Conservation (phyloP, 2,888 invertebrate genomes). For the Flexamia atlantica region DNA sequence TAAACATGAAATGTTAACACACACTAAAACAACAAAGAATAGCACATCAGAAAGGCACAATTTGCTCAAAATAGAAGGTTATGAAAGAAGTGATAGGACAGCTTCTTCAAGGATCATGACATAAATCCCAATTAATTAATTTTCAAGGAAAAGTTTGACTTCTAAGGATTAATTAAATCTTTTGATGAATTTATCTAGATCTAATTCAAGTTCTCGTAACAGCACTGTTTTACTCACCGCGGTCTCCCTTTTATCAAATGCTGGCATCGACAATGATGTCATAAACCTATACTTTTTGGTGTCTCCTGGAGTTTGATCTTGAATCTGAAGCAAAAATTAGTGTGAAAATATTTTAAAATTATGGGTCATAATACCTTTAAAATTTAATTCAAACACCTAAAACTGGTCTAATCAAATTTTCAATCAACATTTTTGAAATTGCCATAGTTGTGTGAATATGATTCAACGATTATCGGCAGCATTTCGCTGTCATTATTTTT, state of each 20-base stretch:
- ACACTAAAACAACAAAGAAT: background rate
- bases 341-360: constrained; percentile 6
- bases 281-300: constrained; percentile 81
- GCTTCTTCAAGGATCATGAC: background rate
- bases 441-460: too few relatives aligned
- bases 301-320: constrained; percentile 65
- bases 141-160: background rate
- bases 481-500: too few relatives aligned
- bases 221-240: constrained; percentile 67
- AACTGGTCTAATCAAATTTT: too few relatives aligned
- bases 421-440: too few relatives aligned
- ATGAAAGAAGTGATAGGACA: background rate
- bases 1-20: too few relatives aligned
- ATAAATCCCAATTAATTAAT: background rate
- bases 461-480: too few relatives aligned
- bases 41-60: background rate
- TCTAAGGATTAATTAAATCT: background rate
- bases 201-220: background rate
- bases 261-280: constrained; percentile 95
- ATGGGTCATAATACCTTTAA: too few relatives aligned
- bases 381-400: too few relatives aligned
- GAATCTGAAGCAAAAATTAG: constrained; percentile 55
- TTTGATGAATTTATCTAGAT: background rate
- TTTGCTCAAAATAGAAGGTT: background rate
- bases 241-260: constrained; percentile 82